Conservation (phyloP, 2,797 vertebrate genomes). For the Prionace glauca region DNA sequence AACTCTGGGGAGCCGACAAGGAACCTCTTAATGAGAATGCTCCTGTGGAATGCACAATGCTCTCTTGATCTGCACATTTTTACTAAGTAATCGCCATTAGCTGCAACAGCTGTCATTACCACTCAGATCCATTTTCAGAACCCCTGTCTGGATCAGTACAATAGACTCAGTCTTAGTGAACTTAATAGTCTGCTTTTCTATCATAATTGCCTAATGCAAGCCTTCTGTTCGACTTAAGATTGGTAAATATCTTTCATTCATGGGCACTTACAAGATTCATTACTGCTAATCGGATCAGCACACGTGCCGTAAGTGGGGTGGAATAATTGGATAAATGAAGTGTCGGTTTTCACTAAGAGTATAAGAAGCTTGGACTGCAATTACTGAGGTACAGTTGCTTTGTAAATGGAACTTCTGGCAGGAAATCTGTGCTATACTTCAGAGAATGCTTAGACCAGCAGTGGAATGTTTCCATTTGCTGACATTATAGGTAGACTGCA, state of each 20-base stretch:
- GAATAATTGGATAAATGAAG: neutral
- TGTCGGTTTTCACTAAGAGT: neutral
- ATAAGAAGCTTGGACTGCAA: neutral
- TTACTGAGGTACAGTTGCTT: neutral
- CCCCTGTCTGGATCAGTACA: neutral
- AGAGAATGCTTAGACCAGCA: neutral
- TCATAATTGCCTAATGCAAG: neutral
- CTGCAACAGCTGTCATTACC: neutral
- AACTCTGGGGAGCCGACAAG: neutral
- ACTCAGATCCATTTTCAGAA: conserved; percentile 2
- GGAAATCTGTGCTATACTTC: neutral
- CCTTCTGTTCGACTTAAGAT: neutral
- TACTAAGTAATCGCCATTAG: conserved; percentile 20
- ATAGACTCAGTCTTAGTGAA: neutral
- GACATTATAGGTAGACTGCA: no score
- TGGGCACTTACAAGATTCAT: neutral
- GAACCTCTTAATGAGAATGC: neutral
- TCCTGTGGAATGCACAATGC: neutral
- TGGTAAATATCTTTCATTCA: conserved; percentile 20
- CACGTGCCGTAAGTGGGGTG: neutral
- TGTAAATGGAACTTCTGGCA: neutral
- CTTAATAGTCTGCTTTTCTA: neutral
- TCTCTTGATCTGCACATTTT: neutral
- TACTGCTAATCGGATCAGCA: neutral
- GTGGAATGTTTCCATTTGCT: neutral